These are phyloP conservation scores for Cheilosia vulpina DNA, from an alignment of 2,888 invertebrate species.

Conservation along the genomic window DNA sequence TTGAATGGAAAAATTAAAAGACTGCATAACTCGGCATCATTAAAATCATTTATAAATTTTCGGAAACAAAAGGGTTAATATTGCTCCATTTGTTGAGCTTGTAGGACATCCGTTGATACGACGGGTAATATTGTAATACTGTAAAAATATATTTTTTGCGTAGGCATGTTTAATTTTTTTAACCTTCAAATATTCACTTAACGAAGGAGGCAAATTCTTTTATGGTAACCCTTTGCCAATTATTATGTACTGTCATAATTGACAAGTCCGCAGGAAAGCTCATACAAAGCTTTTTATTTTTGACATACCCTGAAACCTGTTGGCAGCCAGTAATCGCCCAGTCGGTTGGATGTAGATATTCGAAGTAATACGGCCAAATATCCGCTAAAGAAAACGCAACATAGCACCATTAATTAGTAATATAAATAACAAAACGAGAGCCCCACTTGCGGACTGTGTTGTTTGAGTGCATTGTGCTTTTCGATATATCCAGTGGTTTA, in stretches of 20 bases:
- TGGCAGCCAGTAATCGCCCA: slow-evolving; percentile 31
- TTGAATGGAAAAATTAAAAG: slow-evolving; percentile 84
- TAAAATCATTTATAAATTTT: no score
- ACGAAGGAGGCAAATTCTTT: no score
- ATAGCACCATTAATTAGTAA: slow-evolving; percentile 17
- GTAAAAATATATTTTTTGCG: no score
- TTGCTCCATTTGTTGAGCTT: no score
- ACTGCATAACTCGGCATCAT: no score
- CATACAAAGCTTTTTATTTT: slow-evolving; percentile 51
- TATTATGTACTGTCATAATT: neutral
- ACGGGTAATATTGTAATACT: no score
- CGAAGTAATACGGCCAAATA: slow-evolving; percentile 14
- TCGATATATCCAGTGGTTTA: neutral
- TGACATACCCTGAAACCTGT: slow-evolving; percentile 69
- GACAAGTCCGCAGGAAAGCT: slow-evolving; percentile 32
- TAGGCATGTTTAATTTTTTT: no score
- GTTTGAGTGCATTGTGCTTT: neutral
- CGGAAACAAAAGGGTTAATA: no score
- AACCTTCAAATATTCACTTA: no score
- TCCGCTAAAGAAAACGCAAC: neutral
- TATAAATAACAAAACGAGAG: slow-evolving; percentile 19
- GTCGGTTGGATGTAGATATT: slow-evolving; percentile 15
- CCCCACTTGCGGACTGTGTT: neutral
- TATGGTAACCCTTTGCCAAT: no score
- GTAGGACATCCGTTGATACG: no score